These are phyloP conservation scores for Hydrolagus colliei DNA, from an alignment of 2,797 vertebrate species.

Conservation along the genomic window DNA sequence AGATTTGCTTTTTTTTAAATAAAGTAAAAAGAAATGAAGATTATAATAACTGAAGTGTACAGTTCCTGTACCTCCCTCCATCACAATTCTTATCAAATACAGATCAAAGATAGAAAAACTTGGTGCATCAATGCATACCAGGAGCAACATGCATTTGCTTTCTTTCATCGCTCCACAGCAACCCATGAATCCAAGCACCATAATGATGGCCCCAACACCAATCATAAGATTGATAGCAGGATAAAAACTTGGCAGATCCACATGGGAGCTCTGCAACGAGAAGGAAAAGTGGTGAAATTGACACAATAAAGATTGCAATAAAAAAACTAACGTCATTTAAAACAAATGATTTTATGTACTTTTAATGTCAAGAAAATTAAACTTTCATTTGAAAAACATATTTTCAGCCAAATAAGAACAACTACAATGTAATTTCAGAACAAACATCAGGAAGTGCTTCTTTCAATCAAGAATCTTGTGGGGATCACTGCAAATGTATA, in stretches of 20 bases:
- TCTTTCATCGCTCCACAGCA: conserved; percentile 76
- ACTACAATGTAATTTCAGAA: too few relatives aligned
- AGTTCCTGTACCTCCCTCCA: too few relatives aligned
- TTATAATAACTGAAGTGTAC: too few relatives aligned
- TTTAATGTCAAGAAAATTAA: not conserved
- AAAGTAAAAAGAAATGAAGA: too few relatives aligned
- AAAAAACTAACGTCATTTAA: not conserved
- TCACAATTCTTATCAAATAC: too few relatives aligned
- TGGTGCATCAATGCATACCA: conserved; percentile 53
- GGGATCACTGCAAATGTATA: too few relatives aligned
- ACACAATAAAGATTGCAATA: not conserved
- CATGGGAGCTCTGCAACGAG: not conserved
- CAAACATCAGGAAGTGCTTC: too few relatives aligned
- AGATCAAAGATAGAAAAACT: not conserved
- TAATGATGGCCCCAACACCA: conserved; percentile 63
- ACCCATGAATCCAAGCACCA: conserved; percentile 78
- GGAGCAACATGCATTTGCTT: conserved; percentile 70
- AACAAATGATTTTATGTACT: not conserved
- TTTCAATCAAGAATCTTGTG: too few relatives aligned
- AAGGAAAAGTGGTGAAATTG: not conserved
- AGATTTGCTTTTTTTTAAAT: too few relatives aligned
- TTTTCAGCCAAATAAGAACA: too few relatives aligned
- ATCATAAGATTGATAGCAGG: not conserved
- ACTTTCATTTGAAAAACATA: not conserved
- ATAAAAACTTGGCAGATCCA: not conserved